These are phyloP conservation scores for Aurelia aurita complex sp. Pacific DNA, from an alignment of 30 jellyfish, hydroid and myxozoan species.

Conservation along the genomic window DNA sequence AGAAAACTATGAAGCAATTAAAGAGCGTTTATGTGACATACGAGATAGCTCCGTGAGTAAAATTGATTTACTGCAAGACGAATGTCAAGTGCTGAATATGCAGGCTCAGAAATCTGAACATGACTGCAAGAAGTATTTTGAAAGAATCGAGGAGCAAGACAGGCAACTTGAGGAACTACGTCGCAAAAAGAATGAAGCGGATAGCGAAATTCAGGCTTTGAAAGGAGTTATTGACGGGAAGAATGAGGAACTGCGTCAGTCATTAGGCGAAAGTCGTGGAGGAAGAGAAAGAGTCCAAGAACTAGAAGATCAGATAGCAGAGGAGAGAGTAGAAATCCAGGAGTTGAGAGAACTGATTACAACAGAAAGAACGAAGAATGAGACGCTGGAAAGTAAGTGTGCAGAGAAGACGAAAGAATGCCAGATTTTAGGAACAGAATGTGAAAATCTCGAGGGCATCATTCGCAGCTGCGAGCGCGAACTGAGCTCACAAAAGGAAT, in stretches of 20 bases:
- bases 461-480: background rate
- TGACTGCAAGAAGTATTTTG: slow-evolving; percentile 29
- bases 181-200: background rate
- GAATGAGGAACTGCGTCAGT: slow-evolving; percentile 3
- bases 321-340: slow-evolving; percentile 12
- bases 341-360: slow-evolving; percentile 7
- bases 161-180: slow-evolving; percentile 1
- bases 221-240: background rate
- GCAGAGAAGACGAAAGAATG: background rate
- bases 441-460: background rate
- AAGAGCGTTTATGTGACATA: background rate
- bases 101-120: slow-evolving; percentile 4
- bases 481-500: background rate
- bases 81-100: slow-evolving; percentile 7
- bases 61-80: slow-evolving; percentile 8
- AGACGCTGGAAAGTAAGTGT: background rate
- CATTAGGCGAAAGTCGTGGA: background rate
- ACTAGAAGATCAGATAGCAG: slow-evolving; percentile 2
- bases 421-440: background rate
- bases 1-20: background rate
- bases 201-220: background rate
- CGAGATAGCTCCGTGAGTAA: background rate
- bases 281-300: background rate
- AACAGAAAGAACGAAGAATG: slow-evolving; percentile 10
- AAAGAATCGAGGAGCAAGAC: slow-evolving; percentile 33